Evolutionary conservation across 2,113 vertebrate genomes (phyloP), one percentile per base, ranked within the genome.

Genomic region (Grus americana): DNA sequence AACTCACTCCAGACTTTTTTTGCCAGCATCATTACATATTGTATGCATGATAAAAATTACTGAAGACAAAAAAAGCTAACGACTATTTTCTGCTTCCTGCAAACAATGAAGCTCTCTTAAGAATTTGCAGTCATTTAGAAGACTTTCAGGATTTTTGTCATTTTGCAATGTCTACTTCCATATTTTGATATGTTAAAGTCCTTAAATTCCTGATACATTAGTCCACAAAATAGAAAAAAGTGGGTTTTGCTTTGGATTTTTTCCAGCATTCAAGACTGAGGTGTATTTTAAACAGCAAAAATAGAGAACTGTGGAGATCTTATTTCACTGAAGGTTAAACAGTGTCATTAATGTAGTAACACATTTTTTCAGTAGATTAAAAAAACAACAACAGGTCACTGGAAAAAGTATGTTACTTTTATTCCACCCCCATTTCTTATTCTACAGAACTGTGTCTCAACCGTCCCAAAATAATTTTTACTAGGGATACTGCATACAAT

Each of bases 201-300:
- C 22, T 70, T 47, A 70, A 49, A 63, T 75, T 54, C 21, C 10
- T 65, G 15, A 59, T 32, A 68, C 2, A 5, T 44, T 71, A 71
- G 17, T 32, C n/a, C n/a, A 50, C 4, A 80, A 46, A 79, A 21
- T 19, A 65, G 27, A 49, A 79, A 65, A 90, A 52, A 12, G 1
- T 42, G 11, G 8, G 8, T 1, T 23, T 47, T 68, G 46, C 4
- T n/a, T 24, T 24, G 4, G 2, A 2, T 15, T 47, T 47, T 22
- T 38, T 30, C 6, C 19, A 15, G 3, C 5, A 18, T 15, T 75
- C 18, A 59, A 24, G 5, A 2, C 5, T 42, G 57, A 65, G 3
- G 29, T 46, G 7, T 23, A 54, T 27, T 76, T 85, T 50, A 78
- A 63, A 52, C 7, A 72, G 19, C 4, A 62, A 65, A 74, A 81